Evolutionary conservation across 2,113 vertebrate species (phyloP).

Genomic region (Synodontis membranacea): DNA sequence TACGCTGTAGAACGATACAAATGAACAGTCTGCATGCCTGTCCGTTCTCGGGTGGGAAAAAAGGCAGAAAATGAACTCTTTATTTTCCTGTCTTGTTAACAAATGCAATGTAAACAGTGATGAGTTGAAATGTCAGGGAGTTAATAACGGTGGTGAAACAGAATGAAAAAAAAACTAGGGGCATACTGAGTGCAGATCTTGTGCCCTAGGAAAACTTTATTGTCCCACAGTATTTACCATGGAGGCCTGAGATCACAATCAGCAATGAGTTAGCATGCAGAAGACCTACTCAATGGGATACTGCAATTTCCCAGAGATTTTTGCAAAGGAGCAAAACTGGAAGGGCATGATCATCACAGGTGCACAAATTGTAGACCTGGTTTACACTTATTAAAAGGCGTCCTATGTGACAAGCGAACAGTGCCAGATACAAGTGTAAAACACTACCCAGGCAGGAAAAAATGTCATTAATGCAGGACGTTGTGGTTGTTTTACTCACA

Average conservation of each 20-base stretch:
- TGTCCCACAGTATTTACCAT: slow-evolving; percentile 19
- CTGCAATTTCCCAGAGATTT: slow-evolving; percentile 4
- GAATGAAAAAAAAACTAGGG: slow-evolving; percentile 11
- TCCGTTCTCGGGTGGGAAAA: background rate
- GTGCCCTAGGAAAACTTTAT: slow-evolving; percentile 16
- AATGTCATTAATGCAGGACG: too few species aligned
- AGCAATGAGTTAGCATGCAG: background rate
- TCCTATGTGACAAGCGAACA: too few species aligned
- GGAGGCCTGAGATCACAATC: slow-evolving; percentile 29
- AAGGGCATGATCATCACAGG: slow-evolving; percentile 29
- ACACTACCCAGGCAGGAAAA: too few species aligned
- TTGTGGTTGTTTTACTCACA: too few species aligned
- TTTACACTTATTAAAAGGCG: too few species aligned
- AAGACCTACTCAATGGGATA: background rate
- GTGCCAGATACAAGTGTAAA: too few species aligned
- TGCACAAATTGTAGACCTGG: too few species aligned
- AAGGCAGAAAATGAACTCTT: slow-evolving; percentile 29
- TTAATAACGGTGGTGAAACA: slow-evolving; percentile 8
- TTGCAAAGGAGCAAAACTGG: background rate
- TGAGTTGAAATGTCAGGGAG: slow-evolving; percentile 3
- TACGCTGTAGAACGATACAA: slow-evolving; percentile 35
- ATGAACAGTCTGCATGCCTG: slow-evolving; percentile 34
- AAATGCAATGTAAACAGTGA: slow-evolving; percentile 33
- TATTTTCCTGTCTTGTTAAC: slow-evolving; percentile 37
- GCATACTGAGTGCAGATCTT: background rate